Conservation (phyloP, 23 tunicate genomes). For the Ciona savignyi region DNA sequence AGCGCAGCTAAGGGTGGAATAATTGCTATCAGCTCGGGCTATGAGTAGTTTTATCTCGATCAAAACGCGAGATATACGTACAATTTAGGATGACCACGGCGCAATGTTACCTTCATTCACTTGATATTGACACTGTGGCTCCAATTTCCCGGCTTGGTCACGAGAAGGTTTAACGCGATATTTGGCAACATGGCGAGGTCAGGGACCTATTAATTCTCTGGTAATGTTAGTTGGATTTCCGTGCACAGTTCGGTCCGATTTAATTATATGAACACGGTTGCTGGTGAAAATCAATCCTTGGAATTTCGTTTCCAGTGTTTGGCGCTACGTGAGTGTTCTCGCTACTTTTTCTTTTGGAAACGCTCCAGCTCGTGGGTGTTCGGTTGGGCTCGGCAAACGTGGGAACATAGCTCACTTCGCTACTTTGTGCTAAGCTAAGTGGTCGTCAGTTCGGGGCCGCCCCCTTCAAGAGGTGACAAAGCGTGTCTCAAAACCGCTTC, state of each 20-base stretch:
- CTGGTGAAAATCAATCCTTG: background rate
- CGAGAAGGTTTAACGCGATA: background rate
- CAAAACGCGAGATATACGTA: background rate
- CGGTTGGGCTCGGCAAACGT: background rate
- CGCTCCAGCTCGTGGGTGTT: background rate
- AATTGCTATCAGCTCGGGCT: background rate
- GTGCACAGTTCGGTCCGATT: background rate
- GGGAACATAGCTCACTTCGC: background rate
- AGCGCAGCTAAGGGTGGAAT: background rate
- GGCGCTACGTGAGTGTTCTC: background rate
- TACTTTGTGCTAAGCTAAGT: constrained; percentile 1
- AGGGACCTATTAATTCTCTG: background rate
- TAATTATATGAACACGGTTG: background rate
- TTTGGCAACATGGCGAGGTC: background rate
- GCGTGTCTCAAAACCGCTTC: constrained; percentile 2
- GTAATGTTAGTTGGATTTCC: background rate
- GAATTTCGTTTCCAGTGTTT: background rate
- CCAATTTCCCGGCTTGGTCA: background rate
- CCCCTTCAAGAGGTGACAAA: constrained; percentile 1
- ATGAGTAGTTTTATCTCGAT: background rate
- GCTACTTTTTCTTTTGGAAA: background rate
- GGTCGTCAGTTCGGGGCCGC: background rate
- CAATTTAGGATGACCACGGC: background rate
- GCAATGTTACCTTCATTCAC: background rate
- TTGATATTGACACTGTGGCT: background rate